phyloP scores from a whole-genome alignment of 2,888 invertebrate species.

The Silvanus unidentatus region DNA sequence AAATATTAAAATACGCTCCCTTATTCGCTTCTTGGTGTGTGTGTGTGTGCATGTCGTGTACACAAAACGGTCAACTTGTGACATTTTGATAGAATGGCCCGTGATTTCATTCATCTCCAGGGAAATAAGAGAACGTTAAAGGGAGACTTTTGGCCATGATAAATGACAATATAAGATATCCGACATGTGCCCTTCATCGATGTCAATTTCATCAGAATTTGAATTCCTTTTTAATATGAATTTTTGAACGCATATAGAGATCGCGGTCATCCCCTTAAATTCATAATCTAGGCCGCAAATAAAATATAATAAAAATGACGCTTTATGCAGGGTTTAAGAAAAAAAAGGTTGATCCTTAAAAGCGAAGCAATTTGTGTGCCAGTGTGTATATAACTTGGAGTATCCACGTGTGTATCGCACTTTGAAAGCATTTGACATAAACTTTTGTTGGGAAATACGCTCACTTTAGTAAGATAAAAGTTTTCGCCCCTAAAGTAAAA shows the following conservation, averaged over 20 bases:
- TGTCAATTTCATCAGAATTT: slow-evolving; percentile 20
- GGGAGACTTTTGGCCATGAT: slow-evolving; percentile 16
- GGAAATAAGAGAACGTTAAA: slow-evolving; percentile 21
- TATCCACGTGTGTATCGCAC: slow-evolving; percentile 16
- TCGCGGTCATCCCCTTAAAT: too few relatives aligned
- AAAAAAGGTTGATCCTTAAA: background rate
- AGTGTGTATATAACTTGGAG: too few relatives aligned
- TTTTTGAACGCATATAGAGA: too few relatives aligned
- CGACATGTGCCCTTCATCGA: slow-evolving; percentile 28
- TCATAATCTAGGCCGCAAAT: too few relatives aligned
- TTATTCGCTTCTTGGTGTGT: too few relatives aligned
- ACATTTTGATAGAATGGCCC: slow-evolving; percentile 31
- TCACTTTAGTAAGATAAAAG: slow-evolving; percentile 33
- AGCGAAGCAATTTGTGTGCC: slow-evolving; percentile 15
- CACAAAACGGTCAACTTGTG: slow-evolving; percentile 25
- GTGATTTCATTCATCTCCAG: slow-evolving; percentile 26
- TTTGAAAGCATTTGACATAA: slow-evolving; percentile 15
- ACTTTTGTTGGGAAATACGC: slow-evolving; percentile 20
- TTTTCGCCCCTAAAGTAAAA: slow-evolving; percentile 32
- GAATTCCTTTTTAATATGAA: slow-evolving; percentile 1
- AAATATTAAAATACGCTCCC: background rate
- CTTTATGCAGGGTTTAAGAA: too few relatives aligned
- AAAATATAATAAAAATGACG: too few relatives aligned
- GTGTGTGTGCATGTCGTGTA: slow-evolving; percentile 2
- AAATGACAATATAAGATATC: slow-evolving; percentile 28